Evolutionary conservation across 2,888 invertebrate species (phyloP), one percentile per base, ranked within the genome.

Genomic region (Anarsia innoxiella): DNA sequence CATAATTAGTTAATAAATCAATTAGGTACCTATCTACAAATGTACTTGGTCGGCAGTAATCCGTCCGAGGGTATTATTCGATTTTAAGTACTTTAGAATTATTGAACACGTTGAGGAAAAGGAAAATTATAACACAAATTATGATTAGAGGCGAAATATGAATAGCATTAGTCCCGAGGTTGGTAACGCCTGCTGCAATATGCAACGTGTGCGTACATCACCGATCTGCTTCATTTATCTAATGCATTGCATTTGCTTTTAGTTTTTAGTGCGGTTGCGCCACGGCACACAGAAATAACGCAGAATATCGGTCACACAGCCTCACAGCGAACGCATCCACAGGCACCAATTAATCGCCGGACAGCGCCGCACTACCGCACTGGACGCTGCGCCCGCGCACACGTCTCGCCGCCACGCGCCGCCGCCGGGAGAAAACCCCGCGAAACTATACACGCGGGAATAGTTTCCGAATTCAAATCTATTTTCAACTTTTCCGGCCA

Each of bases 251-350:
- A 73, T 69, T 79, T 72, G 75, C 78, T 75, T 77, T 77, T 73
- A 77, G 79, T 73, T 71, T 68, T 70, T 73, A 76, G 68, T 74
- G 59, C 65, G 63, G 77, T 83, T 80, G 76, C 82, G 80, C 78
- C 80, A 82, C 63, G 62, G 63, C 46, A 57, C 73, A 74, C 83
- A 75, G 80, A 82, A 83, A 83, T 84, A 83, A 79, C 80, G 75
- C 67, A 54, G 75, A 79, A 84, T 83, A 83, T 84, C 84, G 84
- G 84, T 82, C 84, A 84, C 64, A 61, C 66, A 66, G 75, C 73
- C 73, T 67, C 74, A 53, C 62, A 49, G 68, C 64, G 76, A 73
- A 68, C 71, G 71, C 71, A 66, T 69, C 23, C 33, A 23, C 12
- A 33, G 33, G 25, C 25, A 33, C 65, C 64, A 66, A 73, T 80